A percentile compares a stretch with the other conserved stretches of the same genome.
phyloP scores from a whole-genome alignment of 2,797 vertebrate species.

The Tokudaia muenninki region DNA sequence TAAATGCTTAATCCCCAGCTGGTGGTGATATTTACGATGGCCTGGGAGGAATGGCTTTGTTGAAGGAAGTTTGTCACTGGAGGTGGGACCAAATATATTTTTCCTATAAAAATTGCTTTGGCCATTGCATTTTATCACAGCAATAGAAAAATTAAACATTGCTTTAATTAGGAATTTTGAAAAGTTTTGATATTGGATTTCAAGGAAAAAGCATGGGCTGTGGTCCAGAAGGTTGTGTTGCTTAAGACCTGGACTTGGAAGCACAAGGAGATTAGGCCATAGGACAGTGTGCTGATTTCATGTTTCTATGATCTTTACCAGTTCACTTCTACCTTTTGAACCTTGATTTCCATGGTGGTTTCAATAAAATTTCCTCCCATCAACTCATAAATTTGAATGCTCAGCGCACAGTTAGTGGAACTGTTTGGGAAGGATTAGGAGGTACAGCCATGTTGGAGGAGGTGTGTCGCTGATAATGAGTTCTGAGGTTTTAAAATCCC shows the following conservation, averaged over 20 bases:
- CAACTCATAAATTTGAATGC: not conserved
- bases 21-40: not conserved
- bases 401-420: not conserved
- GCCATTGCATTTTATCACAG: not conserved
- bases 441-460: not conserved
- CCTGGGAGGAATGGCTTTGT: not conserved
- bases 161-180: slow-evolving; percentile 5
- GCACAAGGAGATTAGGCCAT: not conserved
- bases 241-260: not conserved
- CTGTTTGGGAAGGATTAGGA: not conserved
- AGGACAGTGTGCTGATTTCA: not conserved
- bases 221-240: not conserved
- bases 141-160: not conserved
- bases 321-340: not conserved
- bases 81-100: not conserved
- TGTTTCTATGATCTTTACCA: not conserved
- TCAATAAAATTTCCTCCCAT: not conserved
- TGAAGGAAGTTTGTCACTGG: not conserved
- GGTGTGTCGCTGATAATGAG: not conserved
- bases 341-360: not conserved
- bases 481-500: not conserved
- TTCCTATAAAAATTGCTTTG: not conserved
- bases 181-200: not conserved
- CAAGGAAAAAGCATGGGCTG: not conserved
- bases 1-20: not conserved